phyloP scores from a whole-genome alignment of 2,888 invertebrate genomes.

The Halictus quadricinctus region DNA sequence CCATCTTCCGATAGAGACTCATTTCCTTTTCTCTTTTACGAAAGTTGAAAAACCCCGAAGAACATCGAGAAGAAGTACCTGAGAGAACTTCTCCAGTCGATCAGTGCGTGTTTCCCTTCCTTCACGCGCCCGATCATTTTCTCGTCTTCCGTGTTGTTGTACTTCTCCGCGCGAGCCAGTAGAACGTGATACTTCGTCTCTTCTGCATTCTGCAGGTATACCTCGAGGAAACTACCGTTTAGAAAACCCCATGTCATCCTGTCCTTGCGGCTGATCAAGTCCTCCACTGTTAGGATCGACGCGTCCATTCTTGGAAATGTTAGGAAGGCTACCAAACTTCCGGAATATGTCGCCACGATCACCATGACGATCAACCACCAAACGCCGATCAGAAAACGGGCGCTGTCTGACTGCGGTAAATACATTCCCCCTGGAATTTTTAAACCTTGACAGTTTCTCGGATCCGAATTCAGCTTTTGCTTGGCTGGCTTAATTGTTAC shows the following conservation, averaged over 20 bases:
- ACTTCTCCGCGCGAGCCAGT: conserved; percentile 84
- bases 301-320: conserved; percentile 93
- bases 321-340: conserved; percentile 95
- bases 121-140: conserved; percentile 85
- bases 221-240: conserved; percentile 90
- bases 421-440: conserved; percentile 90
- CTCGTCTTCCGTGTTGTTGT: conserved; percentile 70
- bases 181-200: conserved; percentile 85
- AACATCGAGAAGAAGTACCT: conserved; percentile 79
- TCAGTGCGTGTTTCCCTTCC: conserved; percentile 87
- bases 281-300: conserved; percentile 87
- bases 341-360: conserved; percentile 95
- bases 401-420: conserved; percentile 93
- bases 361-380: conserved; percentile 97
- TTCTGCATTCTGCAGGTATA: conserved; percentile 85
- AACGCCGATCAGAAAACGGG: conserved; percentile 91
- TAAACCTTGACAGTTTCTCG: neutral
- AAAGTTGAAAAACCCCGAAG: neutral
- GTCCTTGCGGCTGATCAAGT: conserved; percentile 85
- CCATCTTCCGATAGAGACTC: neutral
- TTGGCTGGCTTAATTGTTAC: too few species aligned
- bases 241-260: conserved; percentile 90
- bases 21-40: neutral
- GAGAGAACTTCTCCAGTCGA: conserved; percentile 92
- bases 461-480: too few species aligned